These are phyloP conservation scores for Apamea epomidion DNA, from an alignment of 2,888 invertebrate species.

Conservation along the genomic window DNA sequence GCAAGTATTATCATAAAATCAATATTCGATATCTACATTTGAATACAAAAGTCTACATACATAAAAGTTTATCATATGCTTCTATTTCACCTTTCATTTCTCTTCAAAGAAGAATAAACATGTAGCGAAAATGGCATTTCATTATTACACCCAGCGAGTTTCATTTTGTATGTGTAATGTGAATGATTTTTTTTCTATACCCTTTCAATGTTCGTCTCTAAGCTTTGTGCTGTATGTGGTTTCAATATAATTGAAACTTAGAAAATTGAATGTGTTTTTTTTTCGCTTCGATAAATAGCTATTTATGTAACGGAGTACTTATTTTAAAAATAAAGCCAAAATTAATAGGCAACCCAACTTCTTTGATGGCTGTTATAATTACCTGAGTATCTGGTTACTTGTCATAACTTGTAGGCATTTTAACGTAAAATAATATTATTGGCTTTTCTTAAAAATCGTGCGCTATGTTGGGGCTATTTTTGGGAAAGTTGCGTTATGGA, in stretches of 20 bases:
- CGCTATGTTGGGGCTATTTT: background rate
- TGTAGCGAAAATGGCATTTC: slow-evolving; percentile 71
- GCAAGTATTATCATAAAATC: slow-evolving; percentile 75
- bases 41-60: slow-evolving; percentile 70
- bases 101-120: slow-evolving; percentile 73
- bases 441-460: background rate
- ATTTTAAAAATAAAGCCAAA: background rate
- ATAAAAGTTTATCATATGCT: slow-evolving; percentile 52
- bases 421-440: background rate
- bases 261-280: background rate
- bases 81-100: slow-evolving; percentile 73
- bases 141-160: slow-evolving; percentile 67
- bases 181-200: slow-evolving; percentile 48
- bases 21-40: slow-evolving; percentile 75
- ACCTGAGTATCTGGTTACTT: background rate
- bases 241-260: slow-evolving; percentile 34
- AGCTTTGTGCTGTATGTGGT: slow-evolving; percentile 18
- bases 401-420: background rate
- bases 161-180: slow-evolving; percentile 58
- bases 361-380: background rate
- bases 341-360: background rate
- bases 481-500: background rate
- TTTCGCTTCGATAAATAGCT: slow-evolving; percentile 1
- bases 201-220: slow-evolving; percentile 31
- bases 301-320: background rate